Evolutionary conservation across 2,113 vertebrate species (phyloP).

Genomic region (Paralichthys olivaceus): DNA sequence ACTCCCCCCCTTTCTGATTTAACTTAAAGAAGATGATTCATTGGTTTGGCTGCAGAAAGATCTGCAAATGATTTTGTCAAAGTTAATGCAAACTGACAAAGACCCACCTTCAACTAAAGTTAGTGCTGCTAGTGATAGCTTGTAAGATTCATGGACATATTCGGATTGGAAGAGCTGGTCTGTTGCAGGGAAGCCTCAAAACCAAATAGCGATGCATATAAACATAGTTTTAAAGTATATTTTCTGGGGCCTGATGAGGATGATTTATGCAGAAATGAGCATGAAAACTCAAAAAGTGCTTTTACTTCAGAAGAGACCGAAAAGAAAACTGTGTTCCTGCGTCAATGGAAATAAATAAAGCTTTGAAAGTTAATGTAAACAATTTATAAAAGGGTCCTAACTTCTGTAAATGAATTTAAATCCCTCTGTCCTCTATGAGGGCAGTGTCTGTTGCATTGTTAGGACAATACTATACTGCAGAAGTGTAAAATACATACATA

Average conservation of each 20-base stretch:
- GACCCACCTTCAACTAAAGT: background rate
- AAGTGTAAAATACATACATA: background rate
- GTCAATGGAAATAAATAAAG: background rate
- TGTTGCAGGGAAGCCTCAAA: no score
- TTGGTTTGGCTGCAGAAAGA: slow-evolving; percentile 2
- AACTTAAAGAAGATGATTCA: background rate
- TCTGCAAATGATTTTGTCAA: slow-evolving; percentile 8
- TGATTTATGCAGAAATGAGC: no score
- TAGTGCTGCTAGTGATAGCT: background rate
- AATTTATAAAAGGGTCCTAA: background rate
- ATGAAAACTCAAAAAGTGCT: no score
- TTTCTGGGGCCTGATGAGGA: no score
- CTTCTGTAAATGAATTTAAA: background rate
- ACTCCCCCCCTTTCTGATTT: background rate
- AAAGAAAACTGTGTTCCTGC: no score
- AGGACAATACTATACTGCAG: background rate
- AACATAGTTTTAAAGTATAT: no score
- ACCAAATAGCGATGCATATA: no score
- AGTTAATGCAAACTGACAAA: slow-evolving; percentile 16
- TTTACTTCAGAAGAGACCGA: background rate
- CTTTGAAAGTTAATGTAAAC: background rate
- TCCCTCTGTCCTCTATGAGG: background rate
- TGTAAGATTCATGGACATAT: background rate
- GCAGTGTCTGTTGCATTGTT: background rate
- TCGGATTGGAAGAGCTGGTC: no score